Conservation (phyloP, 1,140 invertebrate species). For the Macrosteles quadrilineatus region DNA sequence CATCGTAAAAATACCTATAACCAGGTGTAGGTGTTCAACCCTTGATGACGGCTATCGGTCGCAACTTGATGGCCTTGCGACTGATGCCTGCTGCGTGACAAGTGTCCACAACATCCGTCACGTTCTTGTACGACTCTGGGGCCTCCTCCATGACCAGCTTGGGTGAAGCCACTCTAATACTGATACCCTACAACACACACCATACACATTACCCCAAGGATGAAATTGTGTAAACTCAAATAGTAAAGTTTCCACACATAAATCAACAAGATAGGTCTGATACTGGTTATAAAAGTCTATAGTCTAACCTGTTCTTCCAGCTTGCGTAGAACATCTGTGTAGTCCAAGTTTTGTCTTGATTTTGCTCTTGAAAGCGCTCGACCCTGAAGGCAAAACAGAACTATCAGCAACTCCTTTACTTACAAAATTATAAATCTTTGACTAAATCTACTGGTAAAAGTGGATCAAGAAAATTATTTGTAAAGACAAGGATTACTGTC, state of each 20-base stretch:
- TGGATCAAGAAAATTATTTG: no score
- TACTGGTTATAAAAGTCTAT: no score
- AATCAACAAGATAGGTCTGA: no score
- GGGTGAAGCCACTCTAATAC: slow-evolving; percentile 97
- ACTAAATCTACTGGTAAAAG: no score
- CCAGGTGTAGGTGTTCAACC: no score
- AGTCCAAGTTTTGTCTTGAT: slow-evolving; percentile 94
- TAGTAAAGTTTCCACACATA: no score
- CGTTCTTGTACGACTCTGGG: slow-evolving; percentile 99
- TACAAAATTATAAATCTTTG: slow-evolving; percentile 33
- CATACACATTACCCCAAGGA: no score
- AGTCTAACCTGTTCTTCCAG: slow-evolving; percentile 64
- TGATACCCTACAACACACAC: slow-evolving; percentile 82
- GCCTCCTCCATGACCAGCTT: slow-evolving; percentile 99
- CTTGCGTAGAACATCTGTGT: slow-evolving; percentile 77
- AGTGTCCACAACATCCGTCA: slow-evolving; percentile 98
- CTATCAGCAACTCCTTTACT: no score
- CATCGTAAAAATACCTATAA: no score
- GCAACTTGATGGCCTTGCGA: slow-evolving; percentile 95
- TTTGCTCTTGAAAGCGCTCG: slow-evolving; percentile 96
- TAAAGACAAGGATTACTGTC: no score
- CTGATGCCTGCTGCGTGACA: slow-evolving; percentile 97
- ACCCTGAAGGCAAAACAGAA: slow-evolving; percentile 63
- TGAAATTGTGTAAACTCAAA: no score
- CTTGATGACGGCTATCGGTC: slow-evolving; percentile 99